phyloP scores from a whole-genome alignment of 2,797 vertebrate species.

The Tragopan temminckii region DNA sequence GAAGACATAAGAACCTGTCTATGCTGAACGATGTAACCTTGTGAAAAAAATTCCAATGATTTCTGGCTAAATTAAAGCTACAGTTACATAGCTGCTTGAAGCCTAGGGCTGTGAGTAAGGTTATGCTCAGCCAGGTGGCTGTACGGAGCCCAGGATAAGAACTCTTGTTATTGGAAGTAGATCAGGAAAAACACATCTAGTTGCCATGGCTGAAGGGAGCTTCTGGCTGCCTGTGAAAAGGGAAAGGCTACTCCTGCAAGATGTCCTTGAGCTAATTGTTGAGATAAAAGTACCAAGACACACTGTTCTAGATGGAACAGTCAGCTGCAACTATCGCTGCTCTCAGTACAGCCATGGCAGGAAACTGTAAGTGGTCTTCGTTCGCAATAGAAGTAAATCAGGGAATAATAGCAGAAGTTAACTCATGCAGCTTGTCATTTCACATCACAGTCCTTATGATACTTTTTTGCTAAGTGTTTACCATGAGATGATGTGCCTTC shows the following conservation, averaged over 20 bases:
- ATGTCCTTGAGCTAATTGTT: background rate
- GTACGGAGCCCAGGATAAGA: background rate
- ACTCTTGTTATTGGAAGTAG: background rate
- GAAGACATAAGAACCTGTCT: background rate
- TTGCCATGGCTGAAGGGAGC: background rate
- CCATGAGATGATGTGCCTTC: background rate
- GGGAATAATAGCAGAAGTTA: background rate
- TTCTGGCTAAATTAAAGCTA: background rate
- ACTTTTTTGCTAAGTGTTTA: background rate
- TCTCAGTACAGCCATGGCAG: rapidly evolving
- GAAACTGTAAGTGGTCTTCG: background rate
- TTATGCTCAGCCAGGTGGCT: background rate
- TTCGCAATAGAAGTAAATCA: background rate
- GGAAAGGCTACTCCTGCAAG: background rate
- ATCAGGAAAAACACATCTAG: background rate
- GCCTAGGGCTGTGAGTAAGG: background rate
- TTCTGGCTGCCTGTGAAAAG: background rate
- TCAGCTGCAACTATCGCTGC: background rate
- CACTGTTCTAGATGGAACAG: rapidly evolving
- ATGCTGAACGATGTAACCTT: background rate
- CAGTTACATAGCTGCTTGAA: background rate
- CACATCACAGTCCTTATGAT: background rate
- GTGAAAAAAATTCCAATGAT: background rate
- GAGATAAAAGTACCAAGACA: background rate
- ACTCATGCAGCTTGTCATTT: background rate